A percentile compares a stretch with the other conserved stretches of the same genome.
These are phyloP conservation scores for Shargacucullia verbasci DNA, from an alignment of 2,888 invertebrate genomes.

Conservation along the genomic window DNA sequence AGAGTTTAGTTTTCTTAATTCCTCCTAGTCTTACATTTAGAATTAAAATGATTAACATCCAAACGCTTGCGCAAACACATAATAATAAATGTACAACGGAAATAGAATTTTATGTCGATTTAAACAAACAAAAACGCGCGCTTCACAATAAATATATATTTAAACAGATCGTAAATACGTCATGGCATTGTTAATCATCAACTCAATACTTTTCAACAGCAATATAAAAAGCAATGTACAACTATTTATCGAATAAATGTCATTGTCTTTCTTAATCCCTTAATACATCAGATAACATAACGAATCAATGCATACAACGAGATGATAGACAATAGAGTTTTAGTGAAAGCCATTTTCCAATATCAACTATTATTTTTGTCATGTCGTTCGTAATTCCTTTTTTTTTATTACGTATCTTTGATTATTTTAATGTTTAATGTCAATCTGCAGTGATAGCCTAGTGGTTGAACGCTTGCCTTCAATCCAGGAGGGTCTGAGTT, in stretches of 20 bases:
- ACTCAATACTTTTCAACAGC: slow-evolving; percentile 11
- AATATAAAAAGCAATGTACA: too few species aligned
- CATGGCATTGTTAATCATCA: slow-evolving; percentile 20
- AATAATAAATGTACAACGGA: slow-evolving; percentile 28
- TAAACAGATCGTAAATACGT: slow-evolving; percentile 30
- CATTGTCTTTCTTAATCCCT: slow-evolving; percentile 2
- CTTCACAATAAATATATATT: slow-evolving; percentile 34
- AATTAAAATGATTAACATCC: slow-evolving; percentile 7
- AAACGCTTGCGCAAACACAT: slow-evolving; percentile 13
- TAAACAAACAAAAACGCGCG: slow-evolving; percentile 28
- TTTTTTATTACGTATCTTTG: too few species aligned
- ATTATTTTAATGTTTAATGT: too few species aligned
- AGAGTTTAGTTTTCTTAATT: neutral
- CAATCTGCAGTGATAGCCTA: too few species aligned
- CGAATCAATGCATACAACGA: slow-evolving; percentile 68
- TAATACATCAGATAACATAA: slow-evolving; percentile 46
- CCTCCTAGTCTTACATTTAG: slow-evolving; percentile 6
- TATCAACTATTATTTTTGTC: slow-evolving; percentile 86
- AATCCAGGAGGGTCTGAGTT: too few species aligned
- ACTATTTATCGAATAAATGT: too few species aligned
- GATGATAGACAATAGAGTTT: slow-evolving; percentile 71
- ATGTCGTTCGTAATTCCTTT: too few species aligned
- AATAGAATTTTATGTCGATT: slow-evolving; percentile 40
- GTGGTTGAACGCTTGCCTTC: too few species aligned
- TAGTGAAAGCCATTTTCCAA: slow-evolving; percentile 83